phyloP scores from a whole-genome alignment of 2,888 invertebrate species.

The Cancer borealis region DNA sequence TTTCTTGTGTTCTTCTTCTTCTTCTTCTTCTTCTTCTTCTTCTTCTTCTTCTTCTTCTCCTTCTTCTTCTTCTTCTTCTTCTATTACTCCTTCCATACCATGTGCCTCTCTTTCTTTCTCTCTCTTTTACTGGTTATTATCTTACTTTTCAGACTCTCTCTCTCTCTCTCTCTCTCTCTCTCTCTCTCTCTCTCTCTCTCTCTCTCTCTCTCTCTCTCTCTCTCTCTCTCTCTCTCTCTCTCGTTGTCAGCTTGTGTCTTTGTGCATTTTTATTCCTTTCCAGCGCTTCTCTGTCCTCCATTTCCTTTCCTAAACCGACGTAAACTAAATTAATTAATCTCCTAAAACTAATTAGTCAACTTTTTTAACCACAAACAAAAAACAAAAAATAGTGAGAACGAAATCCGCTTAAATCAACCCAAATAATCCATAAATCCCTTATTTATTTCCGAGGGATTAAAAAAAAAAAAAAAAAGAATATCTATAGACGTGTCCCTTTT shows the following conservation, averaged over 20 bases:
- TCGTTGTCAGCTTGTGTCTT: slow-evolving; percentile 6
- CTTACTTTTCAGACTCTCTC: background rate
- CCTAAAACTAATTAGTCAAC: background rate
- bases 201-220: slow-evolving; percentile 39
- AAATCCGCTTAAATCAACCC: background rate
- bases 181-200: slow-evolving; percentile 43
- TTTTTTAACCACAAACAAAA: background rate
- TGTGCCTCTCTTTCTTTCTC: too few relatives aligned
- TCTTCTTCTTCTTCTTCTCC: background rate
- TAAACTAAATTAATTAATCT: background rate
- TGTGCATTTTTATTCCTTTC: slow-evolving; percentile 7
- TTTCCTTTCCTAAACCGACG: background rate
- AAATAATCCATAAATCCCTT: background rate
- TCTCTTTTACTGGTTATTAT: background rate
- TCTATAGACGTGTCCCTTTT: background rate
- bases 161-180: background rate
- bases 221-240: slow-evolving; percentile 44
- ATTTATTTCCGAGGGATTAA: background rate
- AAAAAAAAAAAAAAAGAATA: background rate
- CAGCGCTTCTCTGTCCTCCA: background rate
- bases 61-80: background rate
- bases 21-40: background rate
- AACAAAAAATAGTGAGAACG: background rate
- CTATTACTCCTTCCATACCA: background rate
- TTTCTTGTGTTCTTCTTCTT: background rate